A percentile compares a stretch with the other conserved stretches of the same genome.
phyloP scores from a whole-genome alignment of 2,113 vertebrate genomes.

The Vombatus ursinus region DNA sequence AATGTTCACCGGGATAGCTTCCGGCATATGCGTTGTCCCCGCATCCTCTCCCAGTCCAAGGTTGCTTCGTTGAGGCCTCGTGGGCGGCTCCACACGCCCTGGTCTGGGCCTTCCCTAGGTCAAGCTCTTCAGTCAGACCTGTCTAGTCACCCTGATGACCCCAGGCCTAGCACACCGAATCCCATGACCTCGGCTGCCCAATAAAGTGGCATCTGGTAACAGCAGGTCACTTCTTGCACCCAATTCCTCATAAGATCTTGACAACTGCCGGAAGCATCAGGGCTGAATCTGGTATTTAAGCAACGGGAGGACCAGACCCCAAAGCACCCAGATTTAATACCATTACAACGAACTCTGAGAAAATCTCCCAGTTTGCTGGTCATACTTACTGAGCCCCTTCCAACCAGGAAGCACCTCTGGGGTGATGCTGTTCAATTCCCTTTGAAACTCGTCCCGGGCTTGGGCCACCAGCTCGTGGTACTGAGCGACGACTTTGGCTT shows the following conservation, averaged over 20 bases:
- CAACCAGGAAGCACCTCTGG: slow-evolving; percentile 94
- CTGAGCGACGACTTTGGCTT: slow-evolving; percentile 95
- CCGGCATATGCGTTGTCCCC: no score
- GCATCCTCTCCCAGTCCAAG: no score
- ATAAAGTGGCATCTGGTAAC: neutral
- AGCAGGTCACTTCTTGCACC: neutral
- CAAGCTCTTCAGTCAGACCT: no score
- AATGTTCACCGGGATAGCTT: no score
- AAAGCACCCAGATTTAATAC: neutral
- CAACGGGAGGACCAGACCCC: neutral
- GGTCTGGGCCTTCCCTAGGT: neutral
- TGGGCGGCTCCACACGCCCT: no score
- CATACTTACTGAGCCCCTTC: slow-evolving; percentile 95
- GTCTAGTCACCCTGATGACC: no score
- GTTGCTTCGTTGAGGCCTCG: no score
- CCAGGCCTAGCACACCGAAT: no score
- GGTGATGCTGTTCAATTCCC: slow-evolving; percentile 95
- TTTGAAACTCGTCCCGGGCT: slow-evolving; percentile 93
- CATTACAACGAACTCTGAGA: neutral
- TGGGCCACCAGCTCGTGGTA: slow-evolving; percentile 95
- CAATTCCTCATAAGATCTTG: neutral
- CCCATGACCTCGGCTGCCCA: no score
- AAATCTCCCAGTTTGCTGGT: neutral
- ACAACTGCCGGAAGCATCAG: neutral
- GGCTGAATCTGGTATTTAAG: neutral